Evolutionary conservation across 2,797 vertebrate species (phyloP).

Genomic region (Sebastes goodei): DNA sequence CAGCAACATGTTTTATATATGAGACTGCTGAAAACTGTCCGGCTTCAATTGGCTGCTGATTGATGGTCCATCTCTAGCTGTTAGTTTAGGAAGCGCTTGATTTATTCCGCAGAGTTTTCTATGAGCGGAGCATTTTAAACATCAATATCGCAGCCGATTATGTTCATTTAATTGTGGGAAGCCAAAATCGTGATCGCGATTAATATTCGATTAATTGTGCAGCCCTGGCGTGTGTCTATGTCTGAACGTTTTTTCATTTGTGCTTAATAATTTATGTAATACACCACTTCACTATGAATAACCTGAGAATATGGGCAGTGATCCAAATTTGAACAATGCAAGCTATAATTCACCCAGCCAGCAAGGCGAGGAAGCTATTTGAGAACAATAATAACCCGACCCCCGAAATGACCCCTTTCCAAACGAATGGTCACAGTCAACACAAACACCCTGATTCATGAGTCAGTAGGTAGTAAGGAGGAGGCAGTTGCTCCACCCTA

Average conservation of each 20-base stretch:
- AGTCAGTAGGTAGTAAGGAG: background rate
- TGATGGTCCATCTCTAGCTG: too few relatives aligned
- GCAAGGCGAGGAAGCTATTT: constrained; percentile 11
- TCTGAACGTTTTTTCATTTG: background rate
- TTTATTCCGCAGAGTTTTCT: too few relatives aligned
- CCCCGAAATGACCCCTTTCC: constrained; percentile 23
- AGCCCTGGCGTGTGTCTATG: background rate
- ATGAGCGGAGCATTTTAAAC: too few relatives aligned
- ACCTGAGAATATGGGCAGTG: background rate
- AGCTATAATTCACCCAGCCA: constrained; percentile 18
- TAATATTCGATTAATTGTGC: too few relatives aligned
- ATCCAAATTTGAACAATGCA: background rate
- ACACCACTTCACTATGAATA: background rate
- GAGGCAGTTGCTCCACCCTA: background rate
- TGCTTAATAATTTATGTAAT: background rate
- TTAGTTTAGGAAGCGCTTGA: too few relatives aligned
- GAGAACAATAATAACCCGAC: constrained; percentile 31
- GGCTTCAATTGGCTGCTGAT: too few relatives aligned
- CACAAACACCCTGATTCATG: constrained; percentile 39
- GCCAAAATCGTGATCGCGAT: too few relatives aligned
- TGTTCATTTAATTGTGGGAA: too few relatives aligned
- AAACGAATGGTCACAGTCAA: constrained; percentile 19
- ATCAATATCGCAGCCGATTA: too few relatives aligned
- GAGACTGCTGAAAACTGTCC: too few relatives aligned
- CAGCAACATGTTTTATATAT: too few relatives aligned